phyloP scores from a whole-genome alignment of 1,140 invertebrate species.

The Atta colombica region DNA sequence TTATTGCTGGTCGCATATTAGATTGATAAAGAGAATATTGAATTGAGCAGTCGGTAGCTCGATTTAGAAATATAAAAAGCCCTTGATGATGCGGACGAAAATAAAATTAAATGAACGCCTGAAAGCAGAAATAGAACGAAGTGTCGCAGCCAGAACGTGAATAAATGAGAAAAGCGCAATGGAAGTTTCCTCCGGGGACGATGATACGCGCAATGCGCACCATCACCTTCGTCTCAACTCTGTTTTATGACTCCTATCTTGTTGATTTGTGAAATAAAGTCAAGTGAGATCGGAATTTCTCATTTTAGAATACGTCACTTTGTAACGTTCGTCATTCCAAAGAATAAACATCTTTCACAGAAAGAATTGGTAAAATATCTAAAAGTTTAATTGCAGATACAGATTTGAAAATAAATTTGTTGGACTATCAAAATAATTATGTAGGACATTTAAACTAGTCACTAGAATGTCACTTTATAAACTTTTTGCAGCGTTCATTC shows the following conservation, averaged over 20 bases:
- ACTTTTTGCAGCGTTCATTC: no score
- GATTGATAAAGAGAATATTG: not conserved
- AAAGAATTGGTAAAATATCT: no score
- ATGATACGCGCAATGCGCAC: slow-evolving; percentile 16
- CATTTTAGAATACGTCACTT: slow-evolving; percentile 15
- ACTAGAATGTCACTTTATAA: no score
- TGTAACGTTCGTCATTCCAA: not conserved
- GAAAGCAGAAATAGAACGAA: slow-evolving; percentile 67
- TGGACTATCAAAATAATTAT: no score
- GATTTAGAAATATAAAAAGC: slow-evolving; percentile 65
- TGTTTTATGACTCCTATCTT: slow-evolving; percentile 37
- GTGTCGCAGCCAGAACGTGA: slow-evolving; percentile 52
- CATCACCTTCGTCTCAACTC: not conserved
- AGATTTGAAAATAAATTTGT: no score
- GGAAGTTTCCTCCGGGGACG: slow-evolving; percentile 6
- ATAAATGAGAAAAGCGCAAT: slow-evolving; percentile 48
- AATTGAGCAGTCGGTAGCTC: no score
- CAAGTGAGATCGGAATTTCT: slow-evolving; percentile 28
- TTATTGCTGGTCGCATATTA: not conserved
- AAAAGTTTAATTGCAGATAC: no score
- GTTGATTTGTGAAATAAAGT: slow-evolving; percentile 49
- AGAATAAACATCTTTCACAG: not conserved
- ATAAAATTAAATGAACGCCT: slow-evolving; percentile 62
- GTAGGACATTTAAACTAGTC: no score
- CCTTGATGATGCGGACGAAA: slow-evolving; percentile 18